A percentile compares a stretch with the other conserved stretches of the same genome.
These are phyloP conservation scores for Lasiommata megera DNA, from an alignment of 2,888 invertebrate genomes.

Conservation along the genomic window DNA sequence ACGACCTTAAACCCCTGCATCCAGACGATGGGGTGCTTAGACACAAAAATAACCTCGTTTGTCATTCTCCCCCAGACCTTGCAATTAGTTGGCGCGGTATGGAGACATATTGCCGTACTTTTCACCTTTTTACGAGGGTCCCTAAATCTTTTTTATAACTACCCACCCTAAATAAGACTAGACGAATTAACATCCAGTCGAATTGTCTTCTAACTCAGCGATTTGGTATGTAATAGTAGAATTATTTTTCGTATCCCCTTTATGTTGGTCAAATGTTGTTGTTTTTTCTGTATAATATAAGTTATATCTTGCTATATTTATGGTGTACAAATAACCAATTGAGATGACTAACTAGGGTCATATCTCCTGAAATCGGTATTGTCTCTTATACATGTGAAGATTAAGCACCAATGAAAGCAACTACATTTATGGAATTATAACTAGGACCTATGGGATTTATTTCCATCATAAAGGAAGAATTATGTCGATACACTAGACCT, in stretches of 20 bases:
- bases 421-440: conserved; percentile 15
- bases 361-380: conserved; percentile 15
- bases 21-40: conserved; percentile 24
- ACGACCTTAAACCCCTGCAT: conserved; percentile 1
- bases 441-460: conserved; percentile 7
- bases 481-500: not conserved
- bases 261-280: conserved; percentile 34
- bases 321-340: conserved; percentile 27
- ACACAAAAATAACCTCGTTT: conserved; percentile 36
- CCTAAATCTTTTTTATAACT: conserved; percentile 39
- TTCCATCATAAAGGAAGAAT: conserved; percentile 6
- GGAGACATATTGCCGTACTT: conserved; percentile 37
- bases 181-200: conserved; percentile 34
- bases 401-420: not conserved
- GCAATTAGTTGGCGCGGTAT: conserved; percentile 33
- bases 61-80: conserved; percentile 33
- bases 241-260: conserved; percentile 31
- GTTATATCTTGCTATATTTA: conserved; percentile 8
- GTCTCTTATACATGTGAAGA: not conserved
- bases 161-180: conserved; percentile 35
- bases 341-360: conserved; percentile 21
- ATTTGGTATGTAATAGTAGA: conserved; percentile 20
- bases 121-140: conserved; percentile 33
- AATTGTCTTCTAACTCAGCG: conserved; percentile 31
- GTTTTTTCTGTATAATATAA: conserved; percentile 22